Base-by-base conservation (phyloP, 2,888 invertebrate species). In the Nematopogon swammerdamellus region DNA sequence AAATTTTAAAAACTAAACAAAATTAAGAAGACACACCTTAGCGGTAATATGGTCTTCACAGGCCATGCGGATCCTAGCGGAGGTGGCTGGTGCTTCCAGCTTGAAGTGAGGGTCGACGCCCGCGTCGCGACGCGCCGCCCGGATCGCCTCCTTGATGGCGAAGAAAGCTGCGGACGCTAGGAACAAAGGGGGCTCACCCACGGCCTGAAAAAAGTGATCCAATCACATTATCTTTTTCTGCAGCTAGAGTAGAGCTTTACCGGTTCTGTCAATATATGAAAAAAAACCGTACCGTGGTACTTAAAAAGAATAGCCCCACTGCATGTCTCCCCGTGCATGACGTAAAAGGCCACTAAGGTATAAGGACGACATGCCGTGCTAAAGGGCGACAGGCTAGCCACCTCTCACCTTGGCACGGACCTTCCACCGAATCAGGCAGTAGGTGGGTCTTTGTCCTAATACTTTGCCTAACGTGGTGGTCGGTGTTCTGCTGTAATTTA, bases 101-200 rank as follows among this genome's bases (percentile, higher is more conserved):
- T 72, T 66, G 64, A 92, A 93, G 18, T 81, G 68, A 1, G 65
- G 64, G 4, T 70, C 62, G 3, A 84, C 72, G 1, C 88, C 89
- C 25, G 85, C 83, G 52, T 94, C 91, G 16, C 67, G 65, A 18
- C 97, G 81, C 0, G 93, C 92, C 0, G 91, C 86, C 56, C 82
- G 79, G 49, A 97, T 87, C 0, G 97, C 97, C 60, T 90, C 88
- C 64, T 89, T 91, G 53, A 96, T 92, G 0, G 97, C 97, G 63
- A 94, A 96, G 68, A 92, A 92, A 0, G 86, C 87, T 0, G 95
- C 87, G n/a, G 88, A 83, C 0, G 95, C 93, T 54, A 97, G 79
- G 64, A 97, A 95, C 4, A 97, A 69, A 0, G 97, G 97, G 0
- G 97, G 97, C 67, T 98, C 97, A 1, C 97, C 97, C 36, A 97